Evolutionary conservation across 2,113 vertebrate species (phyloP), one percentile per base, ranked within the genome.

Genomic region (Ceyx melanurus): DNA sequence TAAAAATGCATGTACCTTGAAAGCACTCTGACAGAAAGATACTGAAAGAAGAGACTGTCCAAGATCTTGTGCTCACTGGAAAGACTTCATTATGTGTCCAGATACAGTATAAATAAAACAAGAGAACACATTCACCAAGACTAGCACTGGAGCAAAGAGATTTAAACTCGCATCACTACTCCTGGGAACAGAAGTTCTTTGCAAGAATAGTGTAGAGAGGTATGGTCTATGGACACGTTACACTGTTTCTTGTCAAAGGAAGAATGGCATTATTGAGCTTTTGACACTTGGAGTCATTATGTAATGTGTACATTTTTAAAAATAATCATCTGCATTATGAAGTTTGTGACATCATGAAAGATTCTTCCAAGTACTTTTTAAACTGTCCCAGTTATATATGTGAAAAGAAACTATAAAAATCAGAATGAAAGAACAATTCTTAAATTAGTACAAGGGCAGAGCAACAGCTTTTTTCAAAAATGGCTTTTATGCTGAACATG

Each of bases 401-500:
- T 88, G 86, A 87, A 94, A 86, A 93, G 76, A 79, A 93, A 94
- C 92, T 94, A 94, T 92, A 89, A 94, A 96, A 95, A 60, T 85
- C 89, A 92, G 89, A 95, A 95, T 90, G 93, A 95, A 96, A 93
- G 94, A 95, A 94, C 85, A 95, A 94, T 94, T 92, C 92, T 87
- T 96, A 96, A 96, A 92, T 95, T 93, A 95, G 91, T 95, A 96
- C 70, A 94, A 90, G 93, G 96, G 92, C 82, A 96, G 77, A 95
- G 91, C 85, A 95, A 88, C 92, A 91, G 88, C 71, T 96, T 96
- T 96, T 95, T 92, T 92, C 74, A 94, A 65, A 86, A 94, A 73
- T 72, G 89, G 88, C 96, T 96, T 96, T 97, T 94, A 97, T 81
- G 92, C 94, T 91, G 88, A 96, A 96, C 96, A 92, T 95, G 79